Percentiles rank a stretch among this genome's conserved stretches.
These are phyloP conservation scores for Eurosta solidaginis DNA, from an alignment of 1,140 invertebrate species.

Conservation along the genomic window DNA sequence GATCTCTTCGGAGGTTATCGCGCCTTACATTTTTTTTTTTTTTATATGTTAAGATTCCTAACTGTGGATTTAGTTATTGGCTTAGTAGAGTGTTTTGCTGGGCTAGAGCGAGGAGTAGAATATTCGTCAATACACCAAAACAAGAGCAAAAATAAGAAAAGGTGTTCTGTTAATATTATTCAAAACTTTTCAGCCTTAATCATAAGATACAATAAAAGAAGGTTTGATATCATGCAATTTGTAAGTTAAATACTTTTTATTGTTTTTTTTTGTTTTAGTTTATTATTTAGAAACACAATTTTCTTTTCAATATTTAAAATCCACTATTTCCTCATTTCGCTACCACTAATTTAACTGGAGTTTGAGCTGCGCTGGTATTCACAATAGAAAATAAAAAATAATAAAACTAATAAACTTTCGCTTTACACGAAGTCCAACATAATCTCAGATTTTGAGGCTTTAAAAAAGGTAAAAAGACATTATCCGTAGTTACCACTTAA, in stretches of 20 bases:
- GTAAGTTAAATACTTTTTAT: neutral
- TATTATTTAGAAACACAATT: neutral
- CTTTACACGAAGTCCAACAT: neutral
- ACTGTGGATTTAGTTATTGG: no score
- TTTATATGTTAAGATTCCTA: no score
- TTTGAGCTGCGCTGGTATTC: slow-evolving; percentile 28
- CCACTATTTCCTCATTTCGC: slow-evolving; percentile 59
- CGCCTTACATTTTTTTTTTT: no score
- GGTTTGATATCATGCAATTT: neutral
- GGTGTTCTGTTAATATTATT: no score
- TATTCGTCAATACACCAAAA: no score
- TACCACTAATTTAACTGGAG: slow-evolving; percentile 38
- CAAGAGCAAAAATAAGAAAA: no score
- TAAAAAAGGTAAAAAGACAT: neutral
- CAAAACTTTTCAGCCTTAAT: neutral
- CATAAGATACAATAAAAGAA: neutral
- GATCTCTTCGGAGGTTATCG: no score
- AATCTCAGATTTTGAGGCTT: neutral
- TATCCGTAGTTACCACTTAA: neutral
- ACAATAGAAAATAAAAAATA: neutral
- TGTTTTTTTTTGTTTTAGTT: neutral
- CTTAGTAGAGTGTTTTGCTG: no score
- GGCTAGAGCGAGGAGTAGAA: no score
- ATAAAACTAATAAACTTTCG: neutral
- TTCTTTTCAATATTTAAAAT: slow-evolving; percentile 37